A percentile compares a stretch with the other conserved stretches of the same genome.
phyloP scores from a whole-genome alignment of 2,888 invertebrate genomes.

The Sabellastarte sp. region DNA sequence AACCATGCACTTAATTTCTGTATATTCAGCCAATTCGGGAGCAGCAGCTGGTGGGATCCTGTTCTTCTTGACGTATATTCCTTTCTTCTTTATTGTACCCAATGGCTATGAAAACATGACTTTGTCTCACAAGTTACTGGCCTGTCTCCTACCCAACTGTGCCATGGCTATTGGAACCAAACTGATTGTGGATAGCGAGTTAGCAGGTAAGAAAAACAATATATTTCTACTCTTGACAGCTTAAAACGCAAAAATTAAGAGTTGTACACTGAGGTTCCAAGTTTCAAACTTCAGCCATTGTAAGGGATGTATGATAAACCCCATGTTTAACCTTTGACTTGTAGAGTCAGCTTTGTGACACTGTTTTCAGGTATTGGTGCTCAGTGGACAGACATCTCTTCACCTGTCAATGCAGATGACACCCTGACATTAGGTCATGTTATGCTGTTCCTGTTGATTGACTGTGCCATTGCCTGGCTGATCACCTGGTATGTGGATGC shows the following conservation, averaged over 20 bases:
- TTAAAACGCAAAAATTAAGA: too few relatives aligned
- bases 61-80: constrained; percentile 75
- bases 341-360: too few relatives aligned
- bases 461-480: constrained; percentile 71
- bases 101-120: too few relatives aligned
- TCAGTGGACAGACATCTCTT: constrained; percentile 48
- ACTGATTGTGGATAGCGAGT: constrained; percentile 72
- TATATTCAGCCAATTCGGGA: constrained; percentile 72
- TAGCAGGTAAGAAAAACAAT: constrained; percentile 66
- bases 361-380: constrained; percentile 49
- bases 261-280: too few relatives aligned
- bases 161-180: constrained; percentile 80
- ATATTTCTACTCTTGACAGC: too few relatives aligned
- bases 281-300: too few relatives aligned
- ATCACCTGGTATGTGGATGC: constrained; percentile 84
- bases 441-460: constrained; percentile 72
- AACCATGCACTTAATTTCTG: too few relatives aligned
- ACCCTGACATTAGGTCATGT: constrained; percentile 67
- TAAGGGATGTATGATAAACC: too few relatives aligned
- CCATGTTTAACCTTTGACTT: too few relatives aligned
- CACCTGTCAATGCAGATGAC: constrained; percentile 69
- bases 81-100: constrained; percentile 70
- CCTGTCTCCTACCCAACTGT: constrained; percentile 73
- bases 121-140: constrained; percentile 64
- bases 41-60: constrained; percentile 74